phyloP scores from a whole-genome alignment of 2,113 vertebrate genomes.

The Fregata magnificens region DNA sequence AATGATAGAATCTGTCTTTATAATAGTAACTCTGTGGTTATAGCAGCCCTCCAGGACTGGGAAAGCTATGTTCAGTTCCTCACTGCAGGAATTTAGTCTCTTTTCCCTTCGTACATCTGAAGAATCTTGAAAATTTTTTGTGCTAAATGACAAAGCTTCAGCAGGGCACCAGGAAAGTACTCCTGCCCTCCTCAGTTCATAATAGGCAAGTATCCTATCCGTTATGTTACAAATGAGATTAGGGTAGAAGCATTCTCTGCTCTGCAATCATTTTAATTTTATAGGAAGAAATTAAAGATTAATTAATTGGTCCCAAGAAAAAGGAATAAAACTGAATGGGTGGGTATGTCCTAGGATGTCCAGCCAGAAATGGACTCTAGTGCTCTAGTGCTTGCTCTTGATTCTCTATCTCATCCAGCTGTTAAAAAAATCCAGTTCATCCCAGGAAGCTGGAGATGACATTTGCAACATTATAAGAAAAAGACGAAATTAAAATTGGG shows the following conservation, averaged over 20 bases:
- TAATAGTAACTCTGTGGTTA: neutral
- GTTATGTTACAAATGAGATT: neutral
- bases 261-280: neutral
- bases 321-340: neutral
- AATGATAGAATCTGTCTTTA: slow-evolving; percentile 31
- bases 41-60: neutral
- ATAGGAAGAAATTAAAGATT: neutral
- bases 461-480: neutral
- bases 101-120: neutral
- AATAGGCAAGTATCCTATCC: neutral
- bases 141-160: neutral
- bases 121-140: neutral
- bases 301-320: neutral
- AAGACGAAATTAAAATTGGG: neutral
- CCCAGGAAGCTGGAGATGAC: neutral
- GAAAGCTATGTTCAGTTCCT: neutral
- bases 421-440: neutral
- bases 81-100: slow-evolving; percentile 8
- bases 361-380: neutral
- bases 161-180: neutral
- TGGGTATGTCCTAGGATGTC: neutral
- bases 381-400: neutral
- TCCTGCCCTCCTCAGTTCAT: neutral
- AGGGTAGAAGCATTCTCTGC: neutral
- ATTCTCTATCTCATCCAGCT: neutral